Evolutionary conservation across 2,888 invertebrate genomes (phyloP).

Genomic region (Athalia circularis): DNA sequence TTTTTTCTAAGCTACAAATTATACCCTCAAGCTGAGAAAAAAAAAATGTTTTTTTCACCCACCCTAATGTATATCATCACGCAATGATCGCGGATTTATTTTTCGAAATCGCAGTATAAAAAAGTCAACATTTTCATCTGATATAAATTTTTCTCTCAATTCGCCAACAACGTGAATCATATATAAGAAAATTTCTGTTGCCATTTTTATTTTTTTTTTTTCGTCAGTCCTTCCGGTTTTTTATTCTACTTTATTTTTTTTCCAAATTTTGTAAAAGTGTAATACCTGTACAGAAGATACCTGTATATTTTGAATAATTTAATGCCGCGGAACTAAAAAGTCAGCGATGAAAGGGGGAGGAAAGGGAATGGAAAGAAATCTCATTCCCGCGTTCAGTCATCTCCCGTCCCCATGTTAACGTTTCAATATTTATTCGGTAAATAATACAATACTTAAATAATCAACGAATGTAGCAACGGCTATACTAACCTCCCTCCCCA

Average conservation of each 20-base stretch:
- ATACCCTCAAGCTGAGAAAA: too few relatives aligned
- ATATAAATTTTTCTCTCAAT: too few relatives aligned
- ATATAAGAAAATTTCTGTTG: too few relatives aligned
- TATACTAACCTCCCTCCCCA: background rate
- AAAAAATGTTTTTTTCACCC: too few relatives aligned
- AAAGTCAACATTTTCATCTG: too few relatives aligned
- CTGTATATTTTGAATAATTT: background rate
- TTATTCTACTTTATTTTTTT: background rate
- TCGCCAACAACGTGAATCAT: too few relatives aligned
- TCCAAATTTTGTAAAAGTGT: background rate
- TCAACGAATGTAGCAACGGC: background rate
- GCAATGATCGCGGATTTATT: too few relatives aligned
- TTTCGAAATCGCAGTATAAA: too few relatives aligned
- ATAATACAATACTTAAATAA: conserved; percentile 38
- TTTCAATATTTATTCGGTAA: conserved; percentile 45
- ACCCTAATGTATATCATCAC: too few relatives aligned
- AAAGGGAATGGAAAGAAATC: background rate
- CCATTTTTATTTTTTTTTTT: background rate
- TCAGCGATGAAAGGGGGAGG: background rate
- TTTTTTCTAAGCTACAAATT: too few relatives aligned
- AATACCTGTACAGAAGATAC: background rate
- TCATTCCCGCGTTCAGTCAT: conserved; percentile 6
- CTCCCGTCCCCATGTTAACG: background rate
- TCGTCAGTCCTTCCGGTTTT: background rate
- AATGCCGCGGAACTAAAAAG: background rate